Base-by-base conservation (phyloP, 2,797 vertebrate genomes). In the Cyclopterus lumpus region DNA sequence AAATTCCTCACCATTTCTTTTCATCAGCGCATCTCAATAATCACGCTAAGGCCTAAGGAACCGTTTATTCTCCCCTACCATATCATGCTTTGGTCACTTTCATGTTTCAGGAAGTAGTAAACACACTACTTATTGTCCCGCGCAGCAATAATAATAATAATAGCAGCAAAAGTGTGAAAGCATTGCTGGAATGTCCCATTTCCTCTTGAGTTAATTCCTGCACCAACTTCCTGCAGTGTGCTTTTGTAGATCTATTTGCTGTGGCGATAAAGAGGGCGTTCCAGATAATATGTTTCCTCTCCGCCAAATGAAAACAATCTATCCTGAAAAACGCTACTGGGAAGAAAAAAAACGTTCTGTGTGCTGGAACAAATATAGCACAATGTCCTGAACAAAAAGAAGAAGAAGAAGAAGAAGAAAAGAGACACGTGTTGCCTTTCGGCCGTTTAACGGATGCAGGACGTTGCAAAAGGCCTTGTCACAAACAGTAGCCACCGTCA, bases 151-250 rank as follows among this genome's bases (percentile, higher is more conserved):
- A 91, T 88, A 80, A 78, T 86, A 90, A 91, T 88, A 91, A 91
- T 78, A 89, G 73, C 68, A 71, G 86, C 86, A 90, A 77, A 89
- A 90, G 86, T 88, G 88, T 80, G 77, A 82, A 92, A 91, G 91
- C 89, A 89, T 92, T 86, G 67, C 81, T 93, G 94, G 94, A 95
- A 94, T 94, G 93, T 93, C 89, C 86, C 65, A 82, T 88, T 92
- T 93, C 90, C 92, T 94, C 85, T n/a, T 79, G 67, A 73, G 75
- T 77, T 82, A 84, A 90, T 89, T 90, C 88, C 87, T 77, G 85
- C 84, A 84, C 82, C 78, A 79, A 77, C 88, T 93, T 94, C 93
- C 94, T 93, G 88, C 84, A 84, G 83, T 73, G 77, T 75, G 81
- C 86, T 92, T 88, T 88, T 88, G 74, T 88, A 80, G 78, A 85